phyloP scores from a whole-genome alignment of 1,140 invertebrate species.

The Calliphora vicina region DNA sequence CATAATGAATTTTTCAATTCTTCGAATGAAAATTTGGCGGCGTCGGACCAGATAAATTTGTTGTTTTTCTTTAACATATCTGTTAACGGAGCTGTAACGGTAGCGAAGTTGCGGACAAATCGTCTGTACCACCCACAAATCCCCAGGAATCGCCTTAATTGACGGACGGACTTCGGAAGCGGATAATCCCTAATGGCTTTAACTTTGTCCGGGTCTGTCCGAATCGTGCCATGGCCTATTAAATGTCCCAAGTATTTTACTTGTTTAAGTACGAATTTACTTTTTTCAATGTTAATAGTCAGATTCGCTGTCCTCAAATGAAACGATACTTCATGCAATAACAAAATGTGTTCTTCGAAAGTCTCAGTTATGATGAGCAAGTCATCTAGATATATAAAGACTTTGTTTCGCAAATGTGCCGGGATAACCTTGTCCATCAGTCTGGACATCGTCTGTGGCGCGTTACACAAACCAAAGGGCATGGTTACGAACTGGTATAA shows the following conservation, averaged over 20 bases:
- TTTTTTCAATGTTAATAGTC: conserved; percentile 37
- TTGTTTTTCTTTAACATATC: not conserved
- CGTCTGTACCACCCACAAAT: conserved; percentile 51
- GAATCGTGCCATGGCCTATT: no score
- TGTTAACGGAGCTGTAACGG: not conserved
- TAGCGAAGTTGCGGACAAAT: conserved; percentile 52
- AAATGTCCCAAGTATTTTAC: no score
- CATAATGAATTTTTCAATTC: conserved; percentile 38
- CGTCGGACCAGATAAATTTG: conserved; percentile 49
- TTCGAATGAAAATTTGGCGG: conserved; percentile 15
- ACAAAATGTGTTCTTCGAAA: conserved; percentile 34
- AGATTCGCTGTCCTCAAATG: no score
- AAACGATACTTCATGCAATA: no score
- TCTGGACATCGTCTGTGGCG: conserved; percentile 35
- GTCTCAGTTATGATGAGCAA: conserved; percentile 21
- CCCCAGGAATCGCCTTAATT: conserved; percentile 19
- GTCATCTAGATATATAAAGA: conserved; percentile 42
- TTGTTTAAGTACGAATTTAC: conserved; percentile 46
- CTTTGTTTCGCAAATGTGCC: conserved; percentile 50
- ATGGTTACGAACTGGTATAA: conserved; percentile 34
- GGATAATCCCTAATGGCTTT: no score
- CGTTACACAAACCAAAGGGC: conserved; percentile 46
- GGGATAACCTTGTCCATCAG: conserved; percentile 52
- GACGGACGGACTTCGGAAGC: not conserved
- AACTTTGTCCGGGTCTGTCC: no score